Evolutionary conservation across 2,113 vertebrate species (phyloP).

Genomic region (Panthera leo): DNA sequence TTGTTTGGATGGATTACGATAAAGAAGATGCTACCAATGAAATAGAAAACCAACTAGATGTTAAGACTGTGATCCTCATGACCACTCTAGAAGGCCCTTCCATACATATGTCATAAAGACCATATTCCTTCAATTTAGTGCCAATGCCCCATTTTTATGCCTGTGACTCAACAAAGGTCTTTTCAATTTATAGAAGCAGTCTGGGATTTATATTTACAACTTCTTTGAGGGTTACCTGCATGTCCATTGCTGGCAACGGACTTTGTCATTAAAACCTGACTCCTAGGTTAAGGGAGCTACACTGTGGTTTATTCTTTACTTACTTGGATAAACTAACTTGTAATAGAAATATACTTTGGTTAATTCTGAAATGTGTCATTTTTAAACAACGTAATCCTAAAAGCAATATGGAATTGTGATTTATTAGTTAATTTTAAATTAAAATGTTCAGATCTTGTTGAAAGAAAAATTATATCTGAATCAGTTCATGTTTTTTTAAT

Average conservation of each 20-base stretch:
- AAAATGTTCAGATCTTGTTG: conserved; percentile 73
- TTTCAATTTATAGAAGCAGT: conserved; percentile 63
- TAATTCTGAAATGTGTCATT: conserved; percentile 70
- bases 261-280: conserved; percentile 76
- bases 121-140: not conserved
- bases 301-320: conserved; percentile 77
- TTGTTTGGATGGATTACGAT: not conserved
- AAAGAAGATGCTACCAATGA: conserved; percentile 40
- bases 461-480: conserved; percentile 69
- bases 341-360: conserved; percentile 69
- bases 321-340: conserved; percentile 76
- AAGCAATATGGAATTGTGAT: conserved; percentile 80
- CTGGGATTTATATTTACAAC: conserved; percentile 71
- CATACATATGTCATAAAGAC: not conserved
- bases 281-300: conserved; percentile 81
- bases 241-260: conserved; percentile 88
- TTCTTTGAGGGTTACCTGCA: conserved; percentile 72
- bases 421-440: conserved; percentile 82
- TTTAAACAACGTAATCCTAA: conserved; percentile 70
- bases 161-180: conserved; percentile 49
- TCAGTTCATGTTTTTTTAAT: conserved; percentile 62
- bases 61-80: not conserved
- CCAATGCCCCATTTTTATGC: not conserved
- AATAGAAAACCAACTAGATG: conserved; percentile 28
- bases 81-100: conserved; percentile 50